Evolutionary conservation across 2,797 vertebrate genomes (phyloP), one percentile per base, ranked within the genome.

Genomic region (Gobio occitaniae): DNA sequence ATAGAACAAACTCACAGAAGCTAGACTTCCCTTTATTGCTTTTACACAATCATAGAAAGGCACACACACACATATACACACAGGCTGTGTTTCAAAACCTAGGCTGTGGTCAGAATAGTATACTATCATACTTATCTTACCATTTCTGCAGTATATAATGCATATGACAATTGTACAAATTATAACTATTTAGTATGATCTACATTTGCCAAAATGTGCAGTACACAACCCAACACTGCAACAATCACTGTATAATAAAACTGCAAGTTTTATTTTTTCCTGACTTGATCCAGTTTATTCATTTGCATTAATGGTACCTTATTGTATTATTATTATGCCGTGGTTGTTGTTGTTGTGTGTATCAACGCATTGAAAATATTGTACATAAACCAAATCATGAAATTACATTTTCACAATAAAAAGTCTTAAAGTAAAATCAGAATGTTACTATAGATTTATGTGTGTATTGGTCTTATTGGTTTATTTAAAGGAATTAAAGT

Each of bases 1-100:
- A 32, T 71, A 63, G 9, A 86, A 47, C 25, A 84, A 84, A 76
- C 61, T 86, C 32, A 79, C 36, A 69, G 47, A 75, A 76, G 63
- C 75, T 56, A 56, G n/a, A 59, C 78, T 19, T n/a, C 47, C 47
- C 44, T 21, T 63, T 76, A 52, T 54, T 77, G 36, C 4, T 29
- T 74, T 41, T 13, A 54, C 50, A 69, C 77, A 76, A 66, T 11
- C 38, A 79, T 50, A 63, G 15, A 44, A 61, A 63, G 38, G 54
- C 54, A 47, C 5, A 78, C 38, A 21, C 36, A 69, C 1, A 68
- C 29, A 71, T 10, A 71, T 21, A 16, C 41, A 21, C 52, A 72
- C 75, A n/a, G 11, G 17, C 32, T 21, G 36, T 12, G 38, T 70
- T 81, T 81, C 63, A 81, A 56, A 71, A 81, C 79, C 36, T 59